A percentile compares a stretch with the other conserved stretches of the same genome.
Evolutionary conservation across 2,888 invertebrate genomes (phyloP).

Genomic region (Argynnis bischoffii): DNA sequence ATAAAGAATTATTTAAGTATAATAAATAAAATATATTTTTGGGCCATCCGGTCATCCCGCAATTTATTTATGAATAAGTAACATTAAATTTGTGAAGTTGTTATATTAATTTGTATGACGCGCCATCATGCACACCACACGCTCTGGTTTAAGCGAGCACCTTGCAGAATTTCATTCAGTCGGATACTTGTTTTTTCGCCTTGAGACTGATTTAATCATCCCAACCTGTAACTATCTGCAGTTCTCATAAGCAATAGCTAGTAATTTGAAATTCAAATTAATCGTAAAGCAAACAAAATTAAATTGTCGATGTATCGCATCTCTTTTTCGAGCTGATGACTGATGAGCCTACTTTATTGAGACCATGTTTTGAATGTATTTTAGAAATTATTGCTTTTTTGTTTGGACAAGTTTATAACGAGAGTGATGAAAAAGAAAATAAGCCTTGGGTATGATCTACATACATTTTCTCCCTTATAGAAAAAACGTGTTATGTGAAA

Average conservation of each 20-base stretch:
- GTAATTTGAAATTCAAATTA: constrained; percentile 59
- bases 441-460: too few relatives aligned
- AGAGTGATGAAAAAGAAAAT: too few relatives aligned
- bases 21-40: too few relatives aligned
- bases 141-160: constrained; percentile 8
- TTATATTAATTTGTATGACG: constrained; percentile 5
- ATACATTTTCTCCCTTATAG: too few relatives aligned
- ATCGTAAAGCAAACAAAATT: constrained; percentile 58
- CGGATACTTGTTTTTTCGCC: constrained; percentile 21
- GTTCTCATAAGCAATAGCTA: constrained; percentile 25
- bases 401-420: background rate
- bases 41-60: too few relatives aligned
- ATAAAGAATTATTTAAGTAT: too few relatives aligned
- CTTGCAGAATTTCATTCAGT: constrained; percentile 22
- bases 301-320: constrained; percentile 21
- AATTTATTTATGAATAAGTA: background rate
- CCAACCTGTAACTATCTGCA: constrained; percentile 28
- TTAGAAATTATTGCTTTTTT: constrained; percentile 12
- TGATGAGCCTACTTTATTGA: background rate
- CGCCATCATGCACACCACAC: constrained; percentile 2
- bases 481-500: too few relatives aligned
- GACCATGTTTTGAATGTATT: constrained; percentile 3
- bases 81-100: background rate
- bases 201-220: constrained; percentile 28
- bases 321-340: constrained; percentile 2